Base-by-base conservation (phyloP, 2,888 invertebrate species). In the Hesperia comma region DNA sequence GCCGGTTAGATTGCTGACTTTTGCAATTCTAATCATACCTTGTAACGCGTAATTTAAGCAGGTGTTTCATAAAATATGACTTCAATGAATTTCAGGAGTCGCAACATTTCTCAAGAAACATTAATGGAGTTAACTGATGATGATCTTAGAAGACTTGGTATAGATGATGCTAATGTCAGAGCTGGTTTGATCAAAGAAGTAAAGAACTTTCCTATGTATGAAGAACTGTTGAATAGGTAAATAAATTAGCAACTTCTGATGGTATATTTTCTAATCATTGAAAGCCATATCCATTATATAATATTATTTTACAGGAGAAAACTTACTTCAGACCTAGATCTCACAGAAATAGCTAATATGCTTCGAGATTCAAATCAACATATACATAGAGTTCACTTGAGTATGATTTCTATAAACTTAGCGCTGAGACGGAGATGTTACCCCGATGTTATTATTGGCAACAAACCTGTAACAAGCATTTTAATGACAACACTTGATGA, bases 351-450 rank as follows among this genome's bases (percentile, higher is more conserved):
- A 71, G 79, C 81, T 12, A 86, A 88, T 68, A 75, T 90, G 49
- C 71, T 93, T 32, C 87, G 87, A 70, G 92, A 92, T 67, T 88
- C 86, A 68, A 81, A 86, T n/a, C 84, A 88, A 71, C 92, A 92
- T 66, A 72, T 92, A 17, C 84, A 90, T 69, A 85, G 87, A 72
- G 86, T 93, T 67, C 86, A 90, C 69, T 77, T 92, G 17, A 92
- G 92, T 71, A 78, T 91, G 75, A 74, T 88, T 63, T 85, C 90
- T 21, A 92, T 87, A 60, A 86, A 85, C 53, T 71, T 86, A 68
- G 84, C 87, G 17, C 69, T 93, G 41, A 88, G 86, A 71, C 91
- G 87, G 68, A 82, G 85, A 33, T 84, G 82, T 68, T 72, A 87
- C 67, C 71, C 81, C 12, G 92, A 92, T 70, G 56, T 85, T 82